Base-by-base conservation (phyloP, 2,797 vertebrate genomes). In the Pachyuromys duprasi region DNA sequence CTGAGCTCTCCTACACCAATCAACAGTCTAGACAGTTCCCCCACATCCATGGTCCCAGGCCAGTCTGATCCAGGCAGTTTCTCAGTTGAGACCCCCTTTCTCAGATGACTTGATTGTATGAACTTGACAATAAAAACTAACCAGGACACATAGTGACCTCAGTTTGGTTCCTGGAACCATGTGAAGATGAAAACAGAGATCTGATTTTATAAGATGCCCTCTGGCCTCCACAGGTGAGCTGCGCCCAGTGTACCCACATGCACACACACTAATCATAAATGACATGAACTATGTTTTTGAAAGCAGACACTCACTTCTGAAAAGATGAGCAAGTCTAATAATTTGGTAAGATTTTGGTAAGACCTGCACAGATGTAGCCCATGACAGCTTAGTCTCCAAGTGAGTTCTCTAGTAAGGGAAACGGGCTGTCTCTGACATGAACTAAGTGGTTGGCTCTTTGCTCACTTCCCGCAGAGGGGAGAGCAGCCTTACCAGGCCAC, bases 221-320 rank as follows among this genome's bases (percentile, higher is more conserved):
- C 45, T 3, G 13, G 22, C 39, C 42, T 84, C 63, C 82, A 49
- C 42, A 67, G 33, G 4, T 63, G 53, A 67, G 11, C 31, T 53
- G 63, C n/a, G 12, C 63, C 4, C 26, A 20, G 39, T 4, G 0
- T 12, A 36, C 4, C 2, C 45, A 69, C 42, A 13, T 24, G 15
- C 6, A 86, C 14, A 24, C 49, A 53, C 14, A 15, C 67, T 33
- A 36, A 14, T 45, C 39, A 83, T 55, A 57, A 57, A 39, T 57
- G 55, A 89, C 90, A 33, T 49, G 62, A 93, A 87, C 15, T 11
- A 31, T 0, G 3, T 63, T 81, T 74, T 72, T 81, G 57, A 55
- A 82, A 83, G 33, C 14, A 45, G 45, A 65, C 55, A 89, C 14
- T 93, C 31, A 45, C 90, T 93, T 94, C 55, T 94, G 45, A 26